A percentile compares a stretch with the other conserved stretches of the same genome.
These are phyloP conservation scores for Moxostoma hubbsi DNA, from an alignment of 2,797 vertebrate genomes.

Conservation along the genomic window DNA sequence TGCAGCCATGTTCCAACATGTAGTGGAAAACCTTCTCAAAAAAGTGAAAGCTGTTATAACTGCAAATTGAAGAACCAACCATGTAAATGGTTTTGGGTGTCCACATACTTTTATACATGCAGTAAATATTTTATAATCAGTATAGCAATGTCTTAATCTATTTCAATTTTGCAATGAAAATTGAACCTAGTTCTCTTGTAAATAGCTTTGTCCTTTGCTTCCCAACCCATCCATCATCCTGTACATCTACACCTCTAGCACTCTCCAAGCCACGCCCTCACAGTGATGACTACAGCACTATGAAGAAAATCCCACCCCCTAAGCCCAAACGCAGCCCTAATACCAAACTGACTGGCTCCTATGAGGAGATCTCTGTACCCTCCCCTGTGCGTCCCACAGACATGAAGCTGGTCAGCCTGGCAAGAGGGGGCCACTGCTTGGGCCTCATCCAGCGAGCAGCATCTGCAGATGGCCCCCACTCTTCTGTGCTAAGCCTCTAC, in stretches of 20 bases:
- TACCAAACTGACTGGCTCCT: slow-evolving; percentile 93
- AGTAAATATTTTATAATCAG: neutral
- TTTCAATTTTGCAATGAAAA: neutral
- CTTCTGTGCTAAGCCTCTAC: slow-evolving; percentile 73
- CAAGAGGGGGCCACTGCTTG: slow-evolving; percentile 73
- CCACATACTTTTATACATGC: neutral
- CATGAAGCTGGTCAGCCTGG: slow-evolving; percentile 77
- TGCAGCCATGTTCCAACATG: too few relatives aligned
- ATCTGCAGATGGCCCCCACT: slow-evolving; percentile 78
- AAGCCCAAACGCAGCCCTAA: slow-evolving; percentile 96
- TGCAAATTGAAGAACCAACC: too few relatives aligned
- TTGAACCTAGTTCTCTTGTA: neutral
- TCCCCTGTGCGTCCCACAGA: slow-evolving; percentile 79
- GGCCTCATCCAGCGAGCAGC: slow-evolving; percentile 77
- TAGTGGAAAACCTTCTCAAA: too few relatives aligned
- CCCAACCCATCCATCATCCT: slow-evolving; percentile 10
- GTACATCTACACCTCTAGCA: slow-evolving; percentile 68
- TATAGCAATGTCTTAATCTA: slow-evolving; percentile 1
- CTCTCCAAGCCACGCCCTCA: slow-evolving; percentile 90
- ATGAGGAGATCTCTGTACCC: slow-evolving; percentile 87
- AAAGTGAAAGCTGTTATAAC: too few relatives aligned
- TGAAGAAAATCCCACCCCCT: slow-evolving; percentile 95
- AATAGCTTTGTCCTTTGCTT: slow-evolving; percentile 1
- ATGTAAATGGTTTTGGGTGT: neutral
- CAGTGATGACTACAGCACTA: slow-evolving; percentile 95